Evolutionary conservation across 2,797 vertebrate genomes (phyloP).

Genomic region (Poeciliopsis presidionis): DNA sequence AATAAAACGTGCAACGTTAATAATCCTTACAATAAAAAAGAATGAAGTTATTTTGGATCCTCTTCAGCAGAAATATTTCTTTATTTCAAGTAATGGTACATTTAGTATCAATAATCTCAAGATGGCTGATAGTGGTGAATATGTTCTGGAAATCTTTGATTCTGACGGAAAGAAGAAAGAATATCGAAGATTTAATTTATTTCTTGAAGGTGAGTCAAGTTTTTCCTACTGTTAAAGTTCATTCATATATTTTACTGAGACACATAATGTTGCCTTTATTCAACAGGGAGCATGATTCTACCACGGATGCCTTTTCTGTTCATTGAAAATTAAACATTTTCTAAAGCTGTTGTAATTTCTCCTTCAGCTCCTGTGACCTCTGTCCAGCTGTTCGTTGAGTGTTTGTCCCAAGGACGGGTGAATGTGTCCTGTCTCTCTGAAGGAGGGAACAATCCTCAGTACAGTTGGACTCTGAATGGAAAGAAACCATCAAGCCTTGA

Average conservation of each 20-base stretch:
- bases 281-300: neutral
- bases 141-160: neutral
- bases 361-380: slow-evolving; percentile 18
- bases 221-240: neutral
- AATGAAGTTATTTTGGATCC: accelerated
- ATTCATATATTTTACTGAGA: neutral
- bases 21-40: accelerated
- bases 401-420: slow-evolving; percentile 21
- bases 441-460: slow-evolving; percentile 61
- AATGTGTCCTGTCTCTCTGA: slow-evolving; percentile 50
- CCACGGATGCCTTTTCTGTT: neutral
- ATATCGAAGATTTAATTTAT: neutral
- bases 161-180: accelerated
- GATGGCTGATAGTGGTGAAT: slow-evolving; percentile 30
- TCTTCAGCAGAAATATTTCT: neutral
- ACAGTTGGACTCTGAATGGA: slow-evolving; percentile 65
- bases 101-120: slow-evolving; percentile 35
- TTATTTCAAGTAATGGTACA: slow-evolving; percentile 36
- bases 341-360: neutral
- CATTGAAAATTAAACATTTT: neutral
- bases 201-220: neutral
- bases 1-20: accelerated
- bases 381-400: slow-evolving; percentile 15
- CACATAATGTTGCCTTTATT: neutral
- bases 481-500: slow-evolving; percentile 28